A percentile compares a stretch with the other conserved stretches of the same genome.
These are phyloP conservation scores for Thoracochromis brauschi DNA, from an alignment of 2,113 vertebrate genomes.

Conservation along the genomic window DNA sequence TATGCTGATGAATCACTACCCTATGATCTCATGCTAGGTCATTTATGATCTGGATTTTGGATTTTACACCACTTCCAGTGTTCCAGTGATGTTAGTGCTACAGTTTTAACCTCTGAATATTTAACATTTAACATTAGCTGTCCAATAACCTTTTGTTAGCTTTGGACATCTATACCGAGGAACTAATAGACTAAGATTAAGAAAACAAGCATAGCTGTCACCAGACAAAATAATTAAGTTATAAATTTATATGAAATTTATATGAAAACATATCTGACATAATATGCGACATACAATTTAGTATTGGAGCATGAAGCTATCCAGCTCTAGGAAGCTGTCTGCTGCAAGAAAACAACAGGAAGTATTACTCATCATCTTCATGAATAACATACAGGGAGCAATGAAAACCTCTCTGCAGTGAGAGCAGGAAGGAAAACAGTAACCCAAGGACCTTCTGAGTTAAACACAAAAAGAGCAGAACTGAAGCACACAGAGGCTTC, in stretches of 20 bases:
- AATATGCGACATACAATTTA: neutral
- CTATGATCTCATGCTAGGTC: neutral
- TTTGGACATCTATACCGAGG: fast-evolving
- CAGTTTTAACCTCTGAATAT: neutral
- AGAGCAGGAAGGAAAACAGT: neutral
- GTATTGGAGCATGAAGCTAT: neutral
- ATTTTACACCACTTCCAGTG: neutral
- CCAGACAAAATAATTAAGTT: neutral
- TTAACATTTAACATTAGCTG: neutral
- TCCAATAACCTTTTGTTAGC: neutral
- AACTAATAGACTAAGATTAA: neutral
- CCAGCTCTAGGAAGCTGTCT: neutral
- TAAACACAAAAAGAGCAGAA: neutral
- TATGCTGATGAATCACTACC: neutral
- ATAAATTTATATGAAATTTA: neutral
- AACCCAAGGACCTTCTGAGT: neutral
- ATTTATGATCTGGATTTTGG: neutral
- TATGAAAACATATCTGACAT: neutral
- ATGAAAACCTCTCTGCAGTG: neutral
- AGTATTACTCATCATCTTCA: neutral
- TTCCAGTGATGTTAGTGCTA: neutral
- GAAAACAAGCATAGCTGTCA: neutral
- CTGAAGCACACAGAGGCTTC: neutral
- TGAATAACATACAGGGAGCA: neutral
- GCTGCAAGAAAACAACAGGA: neutral